Evolutionary conservation across 1,140 invertebrate species (phyloP).

Genomic region (Orchesella cincta): DNA sequence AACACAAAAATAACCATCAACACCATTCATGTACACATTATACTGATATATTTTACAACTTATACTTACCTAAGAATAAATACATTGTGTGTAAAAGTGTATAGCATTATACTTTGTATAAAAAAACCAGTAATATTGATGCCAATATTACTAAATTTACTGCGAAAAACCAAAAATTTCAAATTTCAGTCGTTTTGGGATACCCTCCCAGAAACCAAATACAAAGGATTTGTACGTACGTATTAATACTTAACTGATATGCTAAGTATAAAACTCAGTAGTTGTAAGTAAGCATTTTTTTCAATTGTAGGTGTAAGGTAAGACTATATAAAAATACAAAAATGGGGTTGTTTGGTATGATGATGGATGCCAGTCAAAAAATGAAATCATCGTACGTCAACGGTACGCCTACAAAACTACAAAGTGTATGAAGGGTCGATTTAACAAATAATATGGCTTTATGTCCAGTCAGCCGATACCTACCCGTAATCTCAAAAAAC

Average conservation of each 20-base stretch:
- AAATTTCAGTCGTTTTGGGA: background rate
- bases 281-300: conserved; percentile 5
- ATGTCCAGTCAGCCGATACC: background rate
- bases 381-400: background rate
- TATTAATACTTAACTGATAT: background rate
- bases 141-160: background rate
- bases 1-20: background rate
- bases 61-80: background rate
- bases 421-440: background rate
- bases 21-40: background rate
- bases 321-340: conserved; percentile 10
- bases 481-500: background rate
- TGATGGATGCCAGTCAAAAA: conserved; percentile 25
- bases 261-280: background rate
- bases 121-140: conserved; percentile 1
- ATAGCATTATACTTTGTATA: background rate
- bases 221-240: background rate
- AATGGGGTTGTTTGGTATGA: conserved; percentile 13
- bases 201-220: conserved; percentile 12
- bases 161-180: background rate
- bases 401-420: background rate
- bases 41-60: background rate
- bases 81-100: too few species aligned
- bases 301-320: background rate
- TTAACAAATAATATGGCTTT: background rate